Evolutionary conservation across 2,888 invertebrate species (phyloP).

Genomic region (Drosophila hawaiiensis): DNA sequence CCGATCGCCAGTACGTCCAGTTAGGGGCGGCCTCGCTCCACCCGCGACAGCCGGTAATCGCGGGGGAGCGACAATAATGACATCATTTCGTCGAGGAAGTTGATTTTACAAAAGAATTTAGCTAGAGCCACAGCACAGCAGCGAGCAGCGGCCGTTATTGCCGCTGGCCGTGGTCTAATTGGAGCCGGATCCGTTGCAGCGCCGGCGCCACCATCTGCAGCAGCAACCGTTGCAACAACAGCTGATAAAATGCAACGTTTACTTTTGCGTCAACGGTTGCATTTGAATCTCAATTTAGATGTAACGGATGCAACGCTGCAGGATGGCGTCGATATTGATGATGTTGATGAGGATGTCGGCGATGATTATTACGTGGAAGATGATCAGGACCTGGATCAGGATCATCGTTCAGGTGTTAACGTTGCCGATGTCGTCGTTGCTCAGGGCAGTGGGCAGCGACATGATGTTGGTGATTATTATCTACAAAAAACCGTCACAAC

Average conservation of each 20-base stretch:
- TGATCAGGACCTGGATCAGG: constrained; percentile 49
- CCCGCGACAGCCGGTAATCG: constrained; percentile 86
- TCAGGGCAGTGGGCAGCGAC: constrained; percentile 66
- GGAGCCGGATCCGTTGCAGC: constrained; percentile 50
- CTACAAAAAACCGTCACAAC: constrained; percentile 84
- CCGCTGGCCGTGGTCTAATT: constrained; percentile 67
- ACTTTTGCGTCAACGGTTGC: constrained; percentile 81
- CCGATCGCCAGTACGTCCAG: constrained; percentile 96
- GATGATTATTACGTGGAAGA: constrained; percentile 58
- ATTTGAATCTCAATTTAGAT: constrained; percentile 82
- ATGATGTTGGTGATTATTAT: constrained; percentile 78
- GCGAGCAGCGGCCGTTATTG: constrained; percentile 78
- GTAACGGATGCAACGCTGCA: constrained; percentile 69
- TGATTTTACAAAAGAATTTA: constrained; percentile 85
- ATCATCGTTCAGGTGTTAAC: constrained; percentile 27
- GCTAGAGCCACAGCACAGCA: constrained; percentile 84
- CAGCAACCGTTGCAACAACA: constrained; percentile 1
- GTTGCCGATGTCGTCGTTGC: constrained; percentile 55
- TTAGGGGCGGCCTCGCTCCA: constrained; percentile 91
- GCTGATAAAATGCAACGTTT: constrained; percentile 68
- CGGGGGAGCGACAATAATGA: constrained; percentile 86
- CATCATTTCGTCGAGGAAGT: constrained; percentile 86
- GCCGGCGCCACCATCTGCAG: constrained; percentile 42
- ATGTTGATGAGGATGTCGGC: constrained; percentile 73
- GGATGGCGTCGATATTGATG: constrained; percentile 80